These are phyloP conservation scores for Adela reaumurella DNA, from an alignment of 2,888 invertebrate species.

Conservation along the genomic window DNA sequence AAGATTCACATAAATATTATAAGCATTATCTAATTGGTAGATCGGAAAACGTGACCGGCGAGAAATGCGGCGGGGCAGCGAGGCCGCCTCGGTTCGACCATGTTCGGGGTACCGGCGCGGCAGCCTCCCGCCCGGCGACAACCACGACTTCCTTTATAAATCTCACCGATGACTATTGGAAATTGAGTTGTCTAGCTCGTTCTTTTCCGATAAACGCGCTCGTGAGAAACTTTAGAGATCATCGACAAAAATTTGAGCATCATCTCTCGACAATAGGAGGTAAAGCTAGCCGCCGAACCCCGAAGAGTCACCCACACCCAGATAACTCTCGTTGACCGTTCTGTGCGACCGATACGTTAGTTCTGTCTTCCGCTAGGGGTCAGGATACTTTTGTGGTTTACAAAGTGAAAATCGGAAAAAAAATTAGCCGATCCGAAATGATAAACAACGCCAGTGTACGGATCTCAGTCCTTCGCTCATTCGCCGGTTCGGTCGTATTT, in stretches of 20 bases:
- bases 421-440: too few species aligned
- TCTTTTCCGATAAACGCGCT: not conserved
- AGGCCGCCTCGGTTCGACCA: not conserved
- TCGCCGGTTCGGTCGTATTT: slow-evolving; percentile 4
- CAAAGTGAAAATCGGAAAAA: too few species aligned
- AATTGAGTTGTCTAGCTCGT: not conserved
- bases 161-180: not conserved
- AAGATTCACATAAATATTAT: slow-evolving; percentile 1
- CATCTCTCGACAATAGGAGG: not conserved
- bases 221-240: not conserved
- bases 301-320: too few species aligned
- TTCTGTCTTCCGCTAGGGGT: too few species aligned
- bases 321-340: too few species aligned
- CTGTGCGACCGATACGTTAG: too few species aligned
- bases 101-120: not conserved
- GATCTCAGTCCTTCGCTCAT: not conserved
- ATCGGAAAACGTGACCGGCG: slow-evolving; percentile 1
- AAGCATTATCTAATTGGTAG: slow-evolving; percentile 2
- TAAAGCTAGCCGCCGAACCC: too few species aligned
- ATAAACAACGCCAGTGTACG: slow-evolving; percentile 4
- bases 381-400: too few species aligned
- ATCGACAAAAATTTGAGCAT: not conserved
- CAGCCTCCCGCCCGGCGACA: not conserved
- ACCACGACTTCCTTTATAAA: not conserved
- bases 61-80: not conserved